Evolutionary conservation across 1,140 invertebrate species (phyloP).

Genomic region (Heliconius congener): DNA sequence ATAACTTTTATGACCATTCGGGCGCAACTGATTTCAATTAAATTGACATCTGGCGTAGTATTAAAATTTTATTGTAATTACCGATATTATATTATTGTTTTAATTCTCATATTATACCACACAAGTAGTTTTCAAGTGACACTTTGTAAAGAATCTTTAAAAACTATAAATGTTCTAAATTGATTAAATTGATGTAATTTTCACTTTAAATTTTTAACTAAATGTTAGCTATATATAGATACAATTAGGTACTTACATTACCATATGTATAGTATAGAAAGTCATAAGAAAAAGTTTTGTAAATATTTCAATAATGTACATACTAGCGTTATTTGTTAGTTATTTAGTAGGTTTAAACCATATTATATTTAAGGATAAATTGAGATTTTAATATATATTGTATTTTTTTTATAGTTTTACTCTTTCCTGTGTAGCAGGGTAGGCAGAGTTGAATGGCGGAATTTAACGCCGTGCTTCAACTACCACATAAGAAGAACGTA

Average conservation of each 20-base stretch:
- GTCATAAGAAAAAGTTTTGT: slow-evolving; percentile 39
- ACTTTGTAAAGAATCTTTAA: not conserved
- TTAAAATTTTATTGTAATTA: slow-evolving; percentile 34
- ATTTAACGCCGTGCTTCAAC: no score
- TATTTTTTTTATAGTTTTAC: no score
- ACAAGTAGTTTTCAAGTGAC: not conserved
- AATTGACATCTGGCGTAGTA: slow-evolving; percentile 38
- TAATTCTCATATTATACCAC: not conserved
- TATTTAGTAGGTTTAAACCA: slow-evolving; percentile 26
- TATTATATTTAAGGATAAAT: not conserved
- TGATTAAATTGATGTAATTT: no score
- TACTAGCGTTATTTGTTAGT: slow-evolving; percentile 48
- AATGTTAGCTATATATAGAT: no score
- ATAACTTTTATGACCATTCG: slow-evolving; percentile 45
- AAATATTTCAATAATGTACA: slow-evolving; percentile 42
- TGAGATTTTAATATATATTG: not conserved
- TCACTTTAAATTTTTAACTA: no score
- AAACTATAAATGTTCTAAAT: no score
- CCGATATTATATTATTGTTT: not conserved
- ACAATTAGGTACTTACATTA: no score
- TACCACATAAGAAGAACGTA: no score
- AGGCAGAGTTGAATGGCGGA: no score
- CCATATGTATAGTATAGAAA: not conserved
- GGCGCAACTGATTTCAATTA: slow-evolving; percentile 40
- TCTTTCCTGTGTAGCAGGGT: no score